Conservation (phyloP, 1,140 invertebrate genomes). For the Nasonia giraulti region DNA sequence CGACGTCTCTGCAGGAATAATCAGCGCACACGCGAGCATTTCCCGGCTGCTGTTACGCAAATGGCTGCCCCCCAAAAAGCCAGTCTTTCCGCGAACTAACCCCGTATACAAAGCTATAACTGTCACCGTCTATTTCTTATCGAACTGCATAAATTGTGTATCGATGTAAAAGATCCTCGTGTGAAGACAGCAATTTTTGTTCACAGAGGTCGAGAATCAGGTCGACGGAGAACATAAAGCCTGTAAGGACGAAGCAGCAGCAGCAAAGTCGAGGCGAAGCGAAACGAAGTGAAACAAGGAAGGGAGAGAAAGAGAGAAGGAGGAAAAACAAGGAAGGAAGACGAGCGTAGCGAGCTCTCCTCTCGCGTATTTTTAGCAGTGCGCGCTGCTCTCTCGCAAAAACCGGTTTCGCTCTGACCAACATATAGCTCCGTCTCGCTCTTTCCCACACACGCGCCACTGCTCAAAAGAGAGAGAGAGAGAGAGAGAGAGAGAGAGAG, state of each 20-base stretch:
- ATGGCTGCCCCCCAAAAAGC: background rate
- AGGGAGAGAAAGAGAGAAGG: slow-evolving; percentile 30
- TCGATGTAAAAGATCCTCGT: background rate
- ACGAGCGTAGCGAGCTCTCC: slow-evolving; percentile 35
- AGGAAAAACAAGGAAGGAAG: slow-evolving; percentile 4
- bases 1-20: background rate
- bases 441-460: background rate
- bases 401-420: slow-evolving; percentile 64
- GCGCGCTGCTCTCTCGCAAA: slow-evolving; percentile 54
- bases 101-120: background rate
- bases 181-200: slow-evolving; percentile 26
- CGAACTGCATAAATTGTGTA: background rate
- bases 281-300: slow-evolving; percentile 52
- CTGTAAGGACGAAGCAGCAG: slow-evolving; percentile 1
- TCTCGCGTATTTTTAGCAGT: slow-evolving; percentile 61
- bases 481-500: slow-evolving; percentile 26
- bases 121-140: slow-evolving; percentile 14
- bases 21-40: background rate
- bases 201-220: slow-evolving; percentile 38
- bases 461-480: slow-evolving; percentile 18
- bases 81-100: background rate
- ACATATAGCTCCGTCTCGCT: slow-evolving; percentile 28
- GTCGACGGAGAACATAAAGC: background rate
- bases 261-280: slow-evolving; percentile 25
- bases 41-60: background rate